Conservation (phyloP, 2,113 vertebrate genomes). For the Fulica atra region DNA sequence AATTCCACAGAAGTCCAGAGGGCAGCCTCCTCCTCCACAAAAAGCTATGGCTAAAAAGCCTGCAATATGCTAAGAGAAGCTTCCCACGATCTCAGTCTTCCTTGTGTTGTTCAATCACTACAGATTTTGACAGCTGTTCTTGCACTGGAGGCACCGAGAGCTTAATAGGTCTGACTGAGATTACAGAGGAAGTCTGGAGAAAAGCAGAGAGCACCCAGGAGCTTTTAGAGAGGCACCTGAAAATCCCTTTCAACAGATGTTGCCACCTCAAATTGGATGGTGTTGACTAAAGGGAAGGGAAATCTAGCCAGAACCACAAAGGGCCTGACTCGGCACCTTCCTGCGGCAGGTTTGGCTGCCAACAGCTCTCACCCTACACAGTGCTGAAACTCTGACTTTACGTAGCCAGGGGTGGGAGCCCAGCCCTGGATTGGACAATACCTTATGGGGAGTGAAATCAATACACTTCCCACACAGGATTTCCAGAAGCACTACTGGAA, state of each 20-base stretch:
- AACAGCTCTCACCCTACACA: neutral
- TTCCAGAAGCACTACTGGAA: neutral
- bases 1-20: neutral
- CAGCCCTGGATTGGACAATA: neutral
- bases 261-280: neutral
- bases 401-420: neutral
- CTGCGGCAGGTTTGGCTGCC: neutral
- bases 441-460: neutral
- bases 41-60: neutral
- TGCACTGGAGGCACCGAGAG: neutral
- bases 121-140: neutral
- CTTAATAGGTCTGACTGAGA: accelerated
- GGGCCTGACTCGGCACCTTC: neutral
- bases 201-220: neutral
- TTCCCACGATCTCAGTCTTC: neutral
- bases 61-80: neutral
- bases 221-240: neutral
- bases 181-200: neutral
- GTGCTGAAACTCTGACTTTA: neutral
- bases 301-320: neutral
- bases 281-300: neutral
- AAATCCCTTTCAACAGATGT: neutral
- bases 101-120: neutral
- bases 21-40: neutral
- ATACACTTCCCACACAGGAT: neutral